A percentile compares a stretch with the other conserved stretches of the same genome.
Evolutionary conservation across 2,888 invertebrate genomes (phyloP).

Genomic region (Sclerodermus sp.): DNA sequence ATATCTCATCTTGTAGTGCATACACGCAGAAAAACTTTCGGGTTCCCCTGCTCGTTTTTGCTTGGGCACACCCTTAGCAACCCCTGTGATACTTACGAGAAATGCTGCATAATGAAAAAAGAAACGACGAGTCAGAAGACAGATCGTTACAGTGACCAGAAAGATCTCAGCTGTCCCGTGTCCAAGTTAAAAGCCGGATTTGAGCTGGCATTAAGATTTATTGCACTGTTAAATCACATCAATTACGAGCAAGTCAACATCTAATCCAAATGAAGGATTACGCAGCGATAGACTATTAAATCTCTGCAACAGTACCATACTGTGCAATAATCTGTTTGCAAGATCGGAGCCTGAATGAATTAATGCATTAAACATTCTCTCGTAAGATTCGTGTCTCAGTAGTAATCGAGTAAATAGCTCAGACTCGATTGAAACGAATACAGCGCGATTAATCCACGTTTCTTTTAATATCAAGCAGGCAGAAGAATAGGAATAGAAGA

Average conservation of each 20-base stretch:
- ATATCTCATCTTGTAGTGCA: constrained; percentile 23
- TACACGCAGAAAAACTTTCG: constrained; percentile 30
- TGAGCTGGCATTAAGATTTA: constrained; percentile 10
- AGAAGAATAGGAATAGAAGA: no score
- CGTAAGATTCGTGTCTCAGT: no score
- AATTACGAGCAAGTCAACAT: not conserved
- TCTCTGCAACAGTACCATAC: not conserved
- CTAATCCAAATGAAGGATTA: not conserved
- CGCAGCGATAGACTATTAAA: not conserved
- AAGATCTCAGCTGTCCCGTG: constrained; percentile 2
- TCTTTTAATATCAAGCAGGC: no score
- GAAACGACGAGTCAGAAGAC: constrained; percentile 27
- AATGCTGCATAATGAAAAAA: constrained; percentile 23
- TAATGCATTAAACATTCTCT: no score
- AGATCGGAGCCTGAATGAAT: no score
- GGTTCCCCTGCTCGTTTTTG: constrained; percentile 22
- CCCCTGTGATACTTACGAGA: constrained; percentile 23
- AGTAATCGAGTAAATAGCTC: no score
- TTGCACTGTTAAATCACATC: not conserved
- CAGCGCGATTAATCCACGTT: no score
- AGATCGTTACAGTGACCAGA: constrained; percentile 22
- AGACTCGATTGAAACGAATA: no score
- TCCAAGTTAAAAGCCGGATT: constrained; percentile 22
- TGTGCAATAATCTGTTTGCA: not conserved
- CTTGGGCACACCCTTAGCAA: constrained; percentile 6